A percentile compares a stretch with the other conserved stretches of the same genome.
phyloP scores from a whole-genome alignment of 2,113 vertebrate species.

The Pipra filicauda region DNA sequence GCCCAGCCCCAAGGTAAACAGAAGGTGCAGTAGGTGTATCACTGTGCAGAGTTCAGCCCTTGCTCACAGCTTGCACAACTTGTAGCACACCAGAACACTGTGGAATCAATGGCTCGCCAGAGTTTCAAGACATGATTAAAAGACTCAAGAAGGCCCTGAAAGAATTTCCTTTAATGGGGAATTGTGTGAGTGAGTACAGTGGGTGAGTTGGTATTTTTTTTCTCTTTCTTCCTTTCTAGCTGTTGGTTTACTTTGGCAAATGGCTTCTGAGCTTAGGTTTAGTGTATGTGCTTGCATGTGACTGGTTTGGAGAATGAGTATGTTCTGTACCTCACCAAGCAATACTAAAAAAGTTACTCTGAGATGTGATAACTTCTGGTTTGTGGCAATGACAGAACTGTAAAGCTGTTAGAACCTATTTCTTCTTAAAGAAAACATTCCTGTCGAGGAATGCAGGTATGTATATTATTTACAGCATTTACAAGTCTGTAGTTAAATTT shows the following conservation, averaged over 20 bases:
- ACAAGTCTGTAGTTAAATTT: not conserved
- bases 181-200: constrained; percentile 89
- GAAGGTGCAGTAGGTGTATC: constrained; percentile 75
- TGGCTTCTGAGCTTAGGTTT: constrained; percentile 30
- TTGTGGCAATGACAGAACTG: not conserved
- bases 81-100: constrained; percentile 64
- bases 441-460: not conserved
- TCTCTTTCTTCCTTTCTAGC: constrained; percentile 45
- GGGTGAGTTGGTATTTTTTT: constrained; percentile 82
- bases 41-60: constrained; percentile 63
- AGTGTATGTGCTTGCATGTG: constrained; percentile 20
- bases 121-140: constrained; percentile 78
- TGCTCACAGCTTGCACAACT: constrained; percentile 63
- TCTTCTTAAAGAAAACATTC: not conserved
- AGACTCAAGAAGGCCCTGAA: constrained; percentile 72
- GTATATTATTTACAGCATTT: not conserved
- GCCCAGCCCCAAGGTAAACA: constrained; percentile 72
- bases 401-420: not conserved
- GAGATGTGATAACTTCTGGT: not conserved
- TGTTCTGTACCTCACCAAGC: constrained; percentile 2
- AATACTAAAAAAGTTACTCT: not conserved
- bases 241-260: constrained; percentile 53
- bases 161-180: constrained; percentile 85
- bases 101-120: constrained; percentile 67
- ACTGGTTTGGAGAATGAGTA: constrained; percentile 19